Evolutionary conservation across 2,888 invertebrate species (phyloP).

Genomic region (Sphaerophoria taeniata): DNA sequence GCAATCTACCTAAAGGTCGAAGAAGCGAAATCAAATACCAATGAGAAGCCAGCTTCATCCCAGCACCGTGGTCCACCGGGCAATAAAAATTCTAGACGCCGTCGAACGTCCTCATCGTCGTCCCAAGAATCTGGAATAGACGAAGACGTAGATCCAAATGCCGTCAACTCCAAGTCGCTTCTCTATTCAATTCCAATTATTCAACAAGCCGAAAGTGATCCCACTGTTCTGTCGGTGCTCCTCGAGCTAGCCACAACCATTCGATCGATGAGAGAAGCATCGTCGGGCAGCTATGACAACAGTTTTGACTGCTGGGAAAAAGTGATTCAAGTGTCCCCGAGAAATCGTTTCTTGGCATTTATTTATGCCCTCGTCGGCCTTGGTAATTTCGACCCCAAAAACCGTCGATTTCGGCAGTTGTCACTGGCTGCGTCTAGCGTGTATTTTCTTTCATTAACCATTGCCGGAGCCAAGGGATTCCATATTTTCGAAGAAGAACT

Average conservation of each 20-base stretch:
- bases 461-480: slow-evolving; percentile 81
- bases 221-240: slow-evolving; percentile 76
- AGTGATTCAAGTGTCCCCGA: slow-evolving; percentile 78
- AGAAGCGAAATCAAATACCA: slow-evolving; percentile 32
- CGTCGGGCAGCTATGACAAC: slow-evolving; percentile 77
- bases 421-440: slow-evolving; percentile 79
- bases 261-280: slow-evolving; percentile 77
- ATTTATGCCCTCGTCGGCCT: slow-evolving; percentile 79
- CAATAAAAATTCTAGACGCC: not conserved
- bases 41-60: not conserved
- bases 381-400: slow-evolving; percentile 76
- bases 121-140: slow-evolving; percentile 15
- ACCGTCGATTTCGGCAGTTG: slow-evolving; percentile 77
- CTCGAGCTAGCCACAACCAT: slow-evolving; percentile 79
- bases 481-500: slow-evolving; percentile 81
- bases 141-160: slow-evolving; percentile 1
- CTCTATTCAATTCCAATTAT: slow-evolving; percentile 75
- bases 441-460: slow-evolving; percentile 80
- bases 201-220: slow-evolving; percentile 75
- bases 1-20: slow-evolving; percentile 68
- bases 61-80: not conserved
- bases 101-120: not conserved
- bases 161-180: not conserved
- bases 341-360: slow-evolving; percentile 79
- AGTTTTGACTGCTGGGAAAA: slow-evolving; percentile 81